Evolutionary conservation across 2,797 vertebrate genomes (phyloP).

Genomic region (Glyptemys insculpta): DNA sequence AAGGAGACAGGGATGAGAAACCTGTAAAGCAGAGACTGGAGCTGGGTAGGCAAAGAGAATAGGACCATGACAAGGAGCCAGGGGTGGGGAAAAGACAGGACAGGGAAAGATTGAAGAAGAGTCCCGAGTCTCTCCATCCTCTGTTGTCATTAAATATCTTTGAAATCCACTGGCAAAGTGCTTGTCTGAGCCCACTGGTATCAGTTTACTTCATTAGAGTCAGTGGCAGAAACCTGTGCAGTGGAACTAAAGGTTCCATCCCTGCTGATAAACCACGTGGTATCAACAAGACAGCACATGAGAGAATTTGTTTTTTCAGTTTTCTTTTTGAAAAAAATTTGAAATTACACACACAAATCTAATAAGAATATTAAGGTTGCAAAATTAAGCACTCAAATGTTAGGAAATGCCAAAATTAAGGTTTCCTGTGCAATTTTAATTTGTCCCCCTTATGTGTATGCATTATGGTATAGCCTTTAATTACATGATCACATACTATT

Average conservation of each 20-base stretch:
- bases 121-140: neutral
- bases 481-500: neutral
- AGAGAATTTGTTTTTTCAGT: neutral
- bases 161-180: neutral
- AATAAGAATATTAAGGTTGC: neutral
- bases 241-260: neutral
- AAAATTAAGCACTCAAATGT: neutral
- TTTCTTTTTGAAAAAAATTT: conserved; percentile 6
- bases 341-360: neutral
- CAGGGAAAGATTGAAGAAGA: neutral
- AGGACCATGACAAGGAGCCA: neutral
- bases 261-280: neutral
- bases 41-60: neutral
- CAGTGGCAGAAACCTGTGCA: too few relatives aligned
- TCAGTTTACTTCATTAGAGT: too few relatives aligned
- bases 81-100: neutral
- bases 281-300: neutral
- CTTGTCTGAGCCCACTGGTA: too few relatives aligned
- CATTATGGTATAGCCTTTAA: neutral
- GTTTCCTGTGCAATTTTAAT: neutral
- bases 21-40: neutral
- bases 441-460: rapidly evolving
- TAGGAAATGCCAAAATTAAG: neutral
- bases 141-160: neutral
- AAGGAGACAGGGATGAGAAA: neutral